Base-by-base conservation (phyloP, 2,797 vertebrate species). In the Pipistrellus kuhlii region DNA sequence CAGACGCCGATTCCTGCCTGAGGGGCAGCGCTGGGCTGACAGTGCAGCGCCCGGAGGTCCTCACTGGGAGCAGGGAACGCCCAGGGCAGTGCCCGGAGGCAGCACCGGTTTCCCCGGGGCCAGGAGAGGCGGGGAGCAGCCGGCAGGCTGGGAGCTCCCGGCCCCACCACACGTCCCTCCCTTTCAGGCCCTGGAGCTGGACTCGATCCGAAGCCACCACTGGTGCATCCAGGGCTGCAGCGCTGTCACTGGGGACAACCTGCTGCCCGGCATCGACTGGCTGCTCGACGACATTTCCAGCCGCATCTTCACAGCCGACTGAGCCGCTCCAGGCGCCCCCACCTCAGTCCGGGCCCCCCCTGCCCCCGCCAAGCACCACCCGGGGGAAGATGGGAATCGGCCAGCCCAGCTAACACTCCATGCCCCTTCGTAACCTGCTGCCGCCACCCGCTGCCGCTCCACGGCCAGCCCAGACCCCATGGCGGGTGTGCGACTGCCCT, bases 151-250 rank as follows among this genome's bases (percentile, higher is more conserved):
- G 38, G 78, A 6, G 57, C 57, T n/a, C 68, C 3, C 87, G n/a
- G 10, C 23, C 59, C 85, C 77, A 71, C 9, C 2, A 0, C 35
- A 4, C 71, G 21, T 51, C 32, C 88, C 3, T 3, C 44, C 91
- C 51, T 30, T 35, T 51, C 91, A 99, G 99, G 98, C 97, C 0
- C 85, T 99, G 97, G 98, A 98, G 14, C 98, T 99, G 89, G 98
- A 99, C 84, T 96, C 98, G 66, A 99, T 99, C 88, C 99, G 98
- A 83, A 99, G 96, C 3, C 99, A 99, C 96, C 99, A 99, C 97
- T 99, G 99, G 99, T 99, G 99, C 48, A 99, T 99, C 85, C 98
- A 99, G 4, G 98, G 98, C 57, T 99, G 99, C 98, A 99, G 99
- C 1, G 99, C 99, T 0, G 98, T 99, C 86, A 99, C 99, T 0